Conservation (phyloP, 2,797 vertebrate species). For the Sebastes itinus region DNA sequence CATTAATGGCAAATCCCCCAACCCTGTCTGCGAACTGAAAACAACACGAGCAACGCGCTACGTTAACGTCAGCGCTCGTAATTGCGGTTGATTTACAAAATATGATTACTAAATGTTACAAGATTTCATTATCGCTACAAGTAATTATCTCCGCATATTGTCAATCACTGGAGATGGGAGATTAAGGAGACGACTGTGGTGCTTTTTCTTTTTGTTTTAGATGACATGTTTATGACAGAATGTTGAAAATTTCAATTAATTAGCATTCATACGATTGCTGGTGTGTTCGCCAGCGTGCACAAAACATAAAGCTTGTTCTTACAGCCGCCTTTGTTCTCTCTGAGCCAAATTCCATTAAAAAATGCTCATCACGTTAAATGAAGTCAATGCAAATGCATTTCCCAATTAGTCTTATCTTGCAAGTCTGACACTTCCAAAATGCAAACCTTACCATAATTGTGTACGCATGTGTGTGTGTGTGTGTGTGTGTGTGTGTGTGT, state of each 20-base stretch:
- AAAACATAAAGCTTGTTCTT: slow-evolving; percentile 33
- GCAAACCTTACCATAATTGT: neutral
- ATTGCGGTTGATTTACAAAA: slow-evolving; percentile 45
- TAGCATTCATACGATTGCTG: slow-evolving; percentile 28
- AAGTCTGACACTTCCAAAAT: slow-evolving; percentile 37
- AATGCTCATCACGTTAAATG: slow-evolving; percentile 43
- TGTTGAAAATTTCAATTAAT: slow-evolving; percentile 38
- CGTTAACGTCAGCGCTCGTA: slow-evolving; percentile 6
- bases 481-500: neutral
- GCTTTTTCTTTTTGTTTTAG: slow-evolving; percentile 9
- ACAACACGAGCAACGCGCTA: slow-evolving; percentile 11
- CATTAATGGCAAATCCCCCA: slow-evolving; percentile 45
- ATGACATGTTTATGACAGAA: slow-evolving; percentile 27
- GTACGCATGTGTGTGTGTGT: neutral
- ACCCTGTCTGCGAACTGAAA: slow-evolving; percentile 8
- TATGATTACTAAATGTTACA: slow-evolving; percentile 27
- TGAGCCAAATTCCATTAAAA: slow-evolving; percentile 47
- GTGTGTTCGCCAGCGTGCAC: slow-evolving; percentile 22
- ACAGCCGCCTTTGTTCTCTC: slow-evolving; percentile 44
- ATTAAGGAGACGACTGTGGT: slow-evolving; percentile 4
- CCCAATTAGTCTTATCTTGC: slow-evolving; percentile 58
- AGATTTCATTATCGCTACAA: slow-evolving; percentile 27
- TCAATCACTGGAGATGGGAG: slow-evolving; percentile 20
- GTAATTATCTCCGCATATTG: slow-evolving; percentile 47
- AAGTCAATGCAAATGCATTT: slow-evolving; percentile 52